phyloP scores from a whole-genome alignment of 2,888 invertebrate species.

The Lottia gigantea region DNA sequence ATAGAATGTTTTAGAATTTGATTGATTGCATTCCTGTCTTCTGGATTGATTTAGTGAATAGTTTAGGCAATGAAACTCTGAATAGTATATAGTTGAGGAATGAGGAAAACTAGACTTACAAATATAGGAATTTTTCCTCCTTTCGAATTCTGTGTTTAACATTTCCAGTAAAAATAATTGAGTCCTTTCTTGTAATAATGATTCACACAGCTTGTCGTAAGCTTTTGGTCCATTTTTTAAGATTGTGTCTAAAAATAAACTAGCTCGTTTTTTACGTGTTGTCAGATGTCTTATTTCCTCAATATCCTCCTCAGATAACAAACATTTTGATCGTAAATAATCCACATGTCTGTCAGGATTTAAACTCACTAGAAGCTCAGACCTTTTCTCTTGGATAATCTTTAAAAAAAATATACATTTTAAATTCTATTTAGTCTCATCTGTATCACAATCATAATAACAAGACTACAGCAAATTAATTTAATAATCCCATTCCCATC shows the following conservation, averaged over 20 bases:
- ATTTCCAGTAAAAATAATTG: slow-evolving; percentile 20
- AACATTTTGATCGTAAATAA: slow-evolving; percentile 23
- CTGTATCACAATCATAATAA: too few species aligned
- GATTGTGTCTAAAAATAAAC: slow-evolving; percentile 26
- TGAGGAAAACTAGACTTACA: neutral
- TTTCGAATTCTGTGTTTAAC: slow-evolving; percentile 23
- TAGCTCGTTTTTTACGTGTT: slow-evolving; percentile 20
- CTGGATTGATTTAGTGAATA: too few species aligned
- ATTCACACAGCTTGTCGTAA: slow-evolving; percentile 25
- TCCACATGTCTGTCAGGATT: slow-evolving; percentile 27
- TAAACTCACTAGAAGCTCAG: slow-evolving; percentile 10
- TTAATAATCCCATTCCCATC: too few species aligned
- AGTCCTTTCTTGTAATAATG: slow-evolving; percentile 17
- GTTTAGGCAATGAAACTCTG: too few species aligned
- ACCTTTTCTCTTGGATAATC: slow-evolving; percentile 24
- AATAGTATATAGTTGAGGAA: too few species aligned
- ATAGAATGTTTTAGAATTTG: too few species aligned
- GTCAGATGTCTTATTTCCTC: slow-evolving; percentile 25
- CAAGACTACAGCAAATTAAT: too few species aligned
- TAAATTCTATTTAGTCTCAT: too few species aligned
- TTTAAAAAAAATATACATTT: slow-evolving; percentile 1
- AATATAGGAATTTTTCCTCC: slow-evolving; percentile 19
- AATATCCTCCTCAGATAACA: slow-evolving; percentile 26
- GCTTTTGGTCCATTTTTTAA: slow-evolving; percentile 22
- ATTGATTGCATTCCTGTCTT: too few species aligned